A percentile compares a stretch with the other conserved stretches of the same genome.
Evolutionary conservation across 1,140 invertebrate species (phyloP).

Genomic region (Fopius arisanus): DNA sequence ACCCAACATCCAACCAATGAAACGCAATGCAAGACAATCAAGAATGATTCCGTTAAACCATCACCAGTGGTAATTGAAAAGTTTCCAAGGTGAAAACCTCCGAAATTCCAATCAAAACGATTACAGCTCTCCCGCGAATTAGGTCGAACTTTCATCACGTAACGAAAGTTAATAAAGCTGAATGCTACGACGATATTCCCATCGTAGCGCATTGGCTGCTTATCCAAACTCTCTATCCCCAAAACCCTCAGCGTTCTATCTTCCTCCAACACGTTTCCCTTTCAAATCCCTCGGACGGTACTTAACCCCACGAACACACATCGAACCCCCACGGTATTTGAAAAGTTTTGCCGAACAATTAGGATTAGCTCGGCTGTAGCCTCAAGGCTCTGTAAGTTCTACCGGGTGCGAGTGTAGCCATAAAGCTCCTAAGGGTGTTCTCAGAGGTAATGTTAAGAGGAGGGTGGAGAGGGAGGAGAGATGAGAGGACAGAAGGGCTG

Average conservation of each 20-base stretch:
- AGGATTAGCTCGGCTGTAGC: conserved; percentile 38
- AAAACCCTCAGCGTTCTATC: neutral
- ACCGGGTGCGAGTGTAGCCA: conserved; percentile 32
- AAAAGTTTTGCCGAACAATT: conserved; percentile 46
- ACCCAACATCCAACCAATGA: neutral
- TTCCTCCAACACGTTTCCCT: conserved; percentile 11
- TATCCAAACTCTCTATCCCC: conserved; percentile 5
- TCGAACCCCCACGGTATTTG: conserved; percentile 37
- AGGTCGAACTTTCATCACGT: conserved; percentile 8
- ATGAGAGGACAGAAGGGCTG: no score
- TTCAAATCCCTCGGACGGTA: conserved; percentile 34
- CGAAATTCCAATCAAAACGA: neutral
- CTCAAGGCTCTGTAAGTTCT: conserved; percentile 38
- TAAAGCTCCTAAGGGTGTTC: conserved; percentile 32
- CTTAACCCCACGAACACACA: conserved; percentile 39
- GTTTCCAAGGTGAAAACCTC: neutral
- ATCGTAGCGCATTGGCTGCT: neutral
- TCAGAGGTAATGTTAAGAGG: neutral
- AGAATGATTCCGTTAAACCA: neutral
- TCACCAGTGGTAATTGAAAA: neutral
- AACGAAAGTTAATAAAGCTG: conserved; percentile 8
- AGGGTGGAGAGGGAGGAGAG: conserved; percentile 11
- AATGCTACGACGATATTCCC: conserved; percentile 3
- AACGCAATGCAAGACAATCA: neutral
- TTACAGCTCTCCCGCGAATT: neutral